Evolutionary conservation across 2,797 vertebrate genomes (phyloP).

Genomic region (Setipinna tenuifilis): DNA sequence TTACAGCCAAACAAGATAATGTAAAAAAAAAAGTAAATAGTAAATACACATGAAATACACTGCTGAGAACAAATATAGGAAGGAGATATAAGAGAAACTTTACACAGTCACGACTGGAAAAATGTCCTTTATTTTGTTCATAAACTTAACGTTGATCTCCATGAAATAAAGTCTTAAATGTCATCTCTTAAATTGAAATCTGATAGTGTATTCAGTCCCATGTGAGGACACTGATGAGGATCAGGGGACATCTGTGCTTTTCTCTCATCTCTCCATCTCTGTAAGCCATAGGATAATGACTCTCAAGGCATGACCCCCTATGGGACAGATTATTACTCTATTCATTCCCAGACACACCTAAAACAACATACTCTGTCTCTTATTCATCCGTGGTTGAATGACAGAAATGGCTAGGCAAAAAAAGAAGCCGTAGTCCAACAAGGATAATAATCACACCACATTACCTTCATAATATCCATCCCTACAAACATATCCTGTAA

Average conservation of each 20-base stretch:
- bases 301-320: neutral
- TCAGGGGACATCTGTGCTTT: conserved; percentile 14
- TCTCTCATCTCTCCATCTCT: neutral
- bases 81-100: neutral
- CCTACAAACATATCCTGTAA: neutral
- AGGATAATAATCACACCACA: neutral
- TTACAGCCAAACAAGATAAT: no score
- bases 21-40: no score
- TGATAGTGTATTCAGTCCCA: neutral
- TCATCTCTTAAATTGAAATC: neutral
- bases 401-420: neutral
- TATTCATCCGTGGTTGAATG: neutral
- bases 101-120: neutral
- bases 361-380: neutral
- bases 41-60: no score
- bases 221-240: neutral
- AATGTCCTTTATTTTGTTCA: neutral
- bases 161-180: neutral
- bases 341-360: conserved; percentile 16
- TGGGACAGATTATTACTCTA: neutral
- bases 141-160: neutral
- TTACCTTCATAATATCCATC: neutral
- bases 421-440: neutral
- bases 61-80: no score
- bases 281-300: neutral